Evolutionary conservation across 2,888 invertebrate genomes (phyloP).

Genomic region (Ferdinandea cuprea): DNA sequence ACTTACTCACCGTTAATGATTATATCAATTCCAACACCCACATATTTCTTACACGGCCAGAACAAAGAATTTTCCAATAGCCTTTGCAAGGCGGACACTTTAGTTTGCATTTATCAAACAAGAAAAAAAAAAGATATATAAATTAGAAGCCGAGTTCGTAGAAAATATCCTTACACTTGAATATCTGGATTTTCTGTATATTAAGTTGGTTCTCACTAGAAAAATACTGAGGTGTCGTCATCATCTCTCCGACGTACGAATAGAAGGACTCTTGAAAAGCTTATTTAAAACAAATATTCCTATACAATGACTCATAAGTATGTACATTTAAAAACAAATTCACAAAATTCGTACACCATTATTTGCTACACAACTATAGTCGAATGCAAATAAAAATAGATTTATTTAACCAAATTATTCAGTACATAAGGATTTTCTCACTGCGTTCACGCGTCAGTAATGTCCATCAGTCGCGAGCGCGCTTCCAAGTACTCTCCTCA

Average conservation of each 20-base stretch:
- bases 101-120: background rate
- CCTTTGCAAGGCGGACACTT: background rate
- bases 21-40: constrained; percentile 31
- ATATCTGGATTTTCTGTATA: constrained; percentile 7
- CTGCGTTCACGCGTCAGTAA: constrained; percentile 24
- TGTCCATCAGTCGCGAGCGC: constrained; percentile 57
- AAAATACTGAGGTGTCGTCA: constrained; percentile 29
- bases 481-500: constrained; percentile 53
- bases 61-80: constrained; percentile 21
- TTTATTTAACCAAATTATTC: constrained; percentile 26
- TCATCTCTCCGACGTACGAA: constrained; percentile 21
- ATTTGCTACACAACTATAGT: background rate
- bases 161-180: constrained; percentile 47
- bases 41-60: background rate
- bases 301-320: constrained; percentile 34
- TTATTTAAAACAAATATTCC: background rate
- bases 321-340: background rate
- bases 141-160: constrained; percentile 22
- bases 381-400: background rate
- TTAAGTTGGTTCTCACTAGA: constrained; percentile 22
- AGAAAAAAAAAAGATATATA: background rate
- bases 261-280: background rate
- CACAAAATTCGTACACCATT: background rate
- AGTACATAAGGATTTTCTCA: constrained; percentile 49
- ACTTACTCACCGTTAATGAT: constrained; percentile 35